Conservation (phyloP, 2,888 invertebrate species). For the Lasioglossum zephyrum region DNA sequence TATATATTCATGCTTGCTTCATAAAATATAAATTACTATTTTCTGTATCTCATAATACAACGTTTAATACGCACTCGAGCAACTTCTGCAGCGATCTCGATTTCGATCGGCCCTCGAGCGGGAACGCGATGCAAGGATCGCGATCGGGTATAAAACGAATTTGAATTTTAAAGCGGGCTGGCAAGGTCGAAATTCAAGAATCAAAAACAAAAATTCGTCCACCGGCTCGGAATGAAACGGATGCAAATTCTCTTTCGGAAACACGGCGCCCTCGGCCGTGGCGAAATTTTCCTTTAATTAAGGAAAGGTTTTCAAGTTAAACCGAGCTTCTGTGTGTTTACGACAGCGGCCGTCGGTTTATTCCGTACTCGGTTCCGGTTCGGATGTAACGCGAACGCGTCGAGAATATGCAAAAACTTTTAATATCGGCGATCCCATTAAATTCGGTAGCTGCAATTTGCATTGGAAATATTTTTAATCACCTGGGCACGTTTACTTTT, state of each 20-base stretch:
- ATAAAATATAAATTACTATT: not conserved
- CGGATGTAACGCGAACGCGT: not conserved
- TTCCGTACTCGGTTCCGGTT: not conserved
- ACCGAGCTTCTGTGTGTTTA: not conserved
- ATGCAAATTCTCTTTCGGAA: slow-evolving; percentile 10
- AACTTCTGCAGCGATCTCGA: not conserved
- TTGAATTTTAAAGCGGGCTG: not conserved
- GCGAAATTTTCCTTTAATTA: slow-evolving; percentile 14
- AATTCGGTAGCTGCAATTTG: slow-evolving; percentile 18
- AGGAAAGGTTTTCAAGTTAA: not conserved
- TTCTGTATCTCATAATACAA: not conserved
- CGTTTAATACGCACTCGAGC: not conserved
- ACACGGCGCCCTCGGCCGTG: not conserved
- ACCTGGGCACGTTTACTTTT: not conserved
- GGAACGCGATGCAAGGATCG: not conserved
- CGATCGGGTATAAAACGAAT: not conserved
- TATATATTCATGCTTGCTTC: not conserved
- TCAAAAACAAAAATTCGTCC: not conserved
- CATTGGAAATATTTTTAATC: slow-evolving; percentile 31
- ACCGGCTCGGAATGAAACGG: not conserved
- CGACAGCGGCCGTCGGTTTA: not conserved
- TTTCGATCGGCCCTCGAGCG: not conserved
- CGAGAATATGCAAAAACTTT: slow-evolving; percentile 14
- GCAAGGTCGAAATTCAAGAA: not conserved
- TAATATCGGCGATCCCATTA: slow-evolving; percentile 7